Percentiles rank a stretch among this genome's conserved stretches.
phyloP scores from a whole-genome alignment of 2,888 invertebrate species.

The Tetrapedia diversipes region DNA sequence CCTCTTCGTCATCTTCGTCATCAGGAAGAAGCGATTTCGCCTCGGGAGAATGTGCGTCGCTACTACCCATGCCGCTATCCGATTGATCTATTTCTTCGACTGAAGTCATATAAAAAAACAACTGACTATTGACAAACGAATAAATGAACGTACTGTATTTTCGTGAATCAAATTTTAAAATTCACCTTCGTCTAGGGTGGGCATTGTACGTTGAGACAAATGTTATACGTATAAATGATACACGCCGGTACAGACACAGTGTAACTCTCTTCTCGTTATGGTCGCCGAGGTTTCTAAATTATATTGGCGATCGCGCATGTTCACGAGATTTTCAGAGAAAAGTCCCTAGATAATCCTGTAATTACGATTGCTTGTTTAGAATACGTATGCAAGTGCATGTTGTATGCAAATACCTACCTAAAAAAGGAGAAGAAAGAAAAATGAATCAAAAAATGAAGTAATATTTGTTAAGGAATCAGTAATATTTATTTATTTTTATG shows the following conservation, averaged over 20 bases:
- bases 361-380: no score
- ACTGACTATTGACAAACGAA: slow-evolving; percentile 30
- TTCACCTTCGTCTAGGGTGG: background rate
- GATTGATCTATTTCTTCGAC: slow-evolving; percentile 76
- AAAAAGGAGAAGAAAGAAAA: background rate
- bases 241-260: slow-evolving; percentile 9
- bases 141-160: slow-evolving; percentile 6
- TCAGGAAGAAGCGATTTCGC: slow-evolving; percentile 77
- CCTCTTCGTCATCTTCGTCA: slow-evolving; percentile 79
- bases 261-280: slow-evolving; percentile 19
- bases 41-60: slow-evolving; percentile 79
- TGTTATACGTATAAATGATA: slow-evolving; percentile 4
- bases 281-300: slow-evolving; percentile 4
- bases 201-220: slow-evolving; percentile 8
- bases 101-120: slow-evolving; percentile 74
- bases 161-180: background rate
- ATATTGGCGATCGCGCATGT: background rate
- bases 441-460: background rate
- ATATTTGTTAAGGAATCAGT: no score
- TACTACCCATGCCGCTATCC: slow-evolving; percentile 80
- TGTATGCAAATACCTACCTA: background rate
- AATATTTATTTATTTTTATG: no score
- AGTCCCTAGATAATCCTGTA: slow-evolving; percentile 1
- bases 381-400: no score
- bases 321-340: background rate